Conservation (phyloP, 2,113 vertebrate genomes). For the Hippocampus barbouri region DNA sequence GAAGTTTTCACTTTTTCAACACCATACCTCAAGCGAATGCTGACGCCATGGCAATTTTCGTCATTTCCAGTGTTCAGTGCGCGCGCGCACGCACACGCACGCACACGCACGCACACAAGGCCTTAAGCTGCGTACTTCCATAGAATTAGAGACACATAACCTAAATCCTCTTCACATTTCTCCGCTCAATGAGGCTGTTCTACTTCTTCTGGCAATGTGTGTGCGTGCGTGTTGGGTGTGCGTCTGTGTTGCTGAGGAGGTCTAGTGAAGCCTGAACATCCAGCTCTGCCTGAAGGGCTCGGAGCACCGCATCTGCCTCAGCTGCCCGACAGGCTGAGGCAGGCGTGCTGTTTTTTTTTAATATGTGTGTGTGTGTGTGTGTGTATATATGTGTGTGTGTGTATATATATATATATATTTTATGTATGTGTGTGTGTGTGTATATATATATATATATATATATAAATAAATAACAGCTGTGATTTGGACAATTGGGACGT, state of each 20-base stretch:
- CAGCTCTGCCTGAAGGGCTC: slow-evolving; percentile 41
- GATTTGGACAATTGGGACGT: no score
- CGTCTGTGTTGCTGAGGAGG: slow-evolving; percentile 50
- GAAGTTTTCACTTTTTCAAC: neutral
- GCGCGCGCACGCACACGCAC: neutral
- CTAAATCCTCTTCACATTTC: slow-evolving; percentile 32
- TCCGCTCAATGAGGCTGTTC: slow-evolving; percentile 36
- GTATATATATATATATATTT: no score
- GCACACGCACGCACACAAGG: neutral
- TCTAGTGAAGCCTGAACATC: slow-evolving; percentile 59
- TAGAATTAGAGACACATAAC: slow-evolving; percentile 27
- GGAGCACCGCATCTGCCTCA: slow-evolving; percentile 51
- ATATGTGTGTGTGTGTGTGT: neutral
- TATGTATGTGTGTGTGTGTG: neutral
- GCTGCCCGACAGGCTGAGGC: slow-evolving; percentile 35
- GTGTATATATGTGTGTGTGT: neutral
- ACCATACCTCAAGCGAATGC: neutral
- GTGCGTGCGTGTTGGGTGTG: slow-evolving; percentile 17
- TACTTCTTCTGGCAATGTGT: slow-evolving; percentile 34
- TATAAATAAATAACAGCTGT: neutral
- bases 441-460: neutral
- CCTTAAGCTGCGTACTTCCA: slow-evolving; percentile 22
- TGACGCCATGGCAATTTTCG: neutral
- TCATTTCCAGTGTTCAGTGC: neutral
- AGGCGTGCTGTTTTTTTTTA: slow-evolving; percentile 23